phyloP scores from a whole-genome alignment of 2,797 vertebrate species.

The Tapirus indicus region DNA sequence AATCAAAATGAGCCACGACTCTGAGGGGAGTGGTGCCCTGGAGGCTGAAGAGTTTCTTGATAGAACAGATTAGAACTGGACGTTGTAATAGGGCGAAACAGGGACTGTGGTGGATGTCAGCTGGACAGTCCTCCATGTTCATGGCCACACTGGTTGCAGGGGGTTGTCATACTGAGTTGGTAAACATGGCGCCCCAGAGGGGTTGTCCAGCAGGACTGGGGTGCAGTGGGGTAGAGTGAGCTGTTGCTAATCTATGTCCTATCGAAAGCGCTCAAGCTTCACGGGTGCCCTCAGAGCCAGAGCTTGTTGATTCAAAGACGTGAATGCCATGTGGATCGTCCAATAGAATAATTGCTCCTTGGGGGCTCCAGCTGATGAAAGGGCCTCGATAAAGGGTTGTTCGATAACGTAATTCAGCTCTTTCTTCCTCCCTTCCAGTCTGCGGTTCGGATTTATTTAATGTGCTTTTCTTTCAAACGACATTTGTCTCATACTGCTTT shows the following conservation, averaged over 20 bases:
- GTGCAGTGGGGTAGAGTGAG: rapidly evolving
- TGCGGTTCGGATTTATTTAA: rapidly evolving
- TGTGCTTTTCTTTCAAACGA: neutral
- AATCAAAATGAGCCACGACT: rapidly evolving
- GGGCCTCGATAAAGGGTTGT: neutral
- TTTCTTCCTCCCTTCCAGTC: rapidly evolving
- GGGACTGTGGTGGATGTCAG: neutral
- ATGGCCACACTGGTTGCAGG: neutral
- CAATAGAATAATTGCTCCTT: rapidly evolving
- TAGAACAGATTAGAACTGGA: rapidly evolving
- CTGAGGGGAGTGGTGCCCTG: too few species aligned
- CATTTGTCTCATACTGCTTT: too few species aligned
- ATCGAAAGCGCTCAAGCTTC: rapidly evolving
- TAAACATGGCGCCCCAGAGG: rapidly evolving
- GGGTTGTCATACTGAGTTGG: rapidly evolving
- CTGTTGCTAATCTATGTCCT: neutral
- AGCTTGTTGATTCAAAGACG: neutral
- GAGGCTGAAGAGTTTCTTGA: too few species aligned
- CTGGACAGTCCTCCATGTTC: rapidly evolving
- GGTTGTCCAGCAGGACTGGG: rapidly evolving
- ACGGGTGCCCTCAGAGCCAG: rapidly evolving
- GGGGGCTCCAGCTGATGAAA: neutral
- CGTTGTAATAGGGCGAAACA: rapidly evolving
- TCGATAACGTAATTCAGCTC: rapidly evolving
- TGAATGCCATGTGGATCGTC: neutral